Base-by-base conservation (phyloP, 2,797 vertebrate species). In the Pseudopleuronectes americanus region DNA sequence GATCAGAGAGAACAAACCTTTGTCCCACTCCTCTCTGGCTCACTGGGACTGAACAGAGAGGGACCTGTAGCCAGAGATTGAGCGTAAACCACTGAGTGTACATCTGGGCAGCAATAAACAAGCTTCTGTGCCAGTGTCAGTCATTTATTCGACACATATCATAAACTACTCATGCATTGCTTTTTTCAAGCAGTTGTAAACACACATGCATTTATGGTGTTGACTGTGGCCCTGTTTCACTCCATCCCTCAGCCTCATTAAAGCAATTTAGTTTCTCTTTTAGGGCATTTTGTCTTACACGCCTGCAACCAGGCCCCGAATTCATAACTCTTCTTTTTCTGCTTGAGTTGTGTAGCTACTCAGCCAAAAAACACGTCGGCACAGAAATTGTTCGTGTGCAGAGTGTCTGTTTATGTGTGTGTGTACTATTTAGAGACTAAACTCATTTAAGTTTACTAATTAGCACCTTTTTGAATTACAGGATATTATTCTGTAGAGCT, bases 281-380 rank as follows among this genome's bases (percentile, higher is more conserved):
- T 26, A 57, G 45, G 52, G 58, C 68, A 60, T 77, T 82, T 83
- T 48, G 75, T 70, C 68, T 76, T 53, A 81, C 71, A 66, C 8
- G 83, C 79, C 84, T 79, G 60, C 52, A 86, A 77, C 71, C 59
- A 75, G 59, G 63, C 78, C 73, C 24, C 17, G 4, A 38, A 69
- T 63, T 68, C 57, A 38, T 38, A 38, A 75, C 74, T 51, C 57
- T 55, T 33, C 31, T 21, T 57, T 55, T 88, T 90, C 84, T 89
- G 87, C 82, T 87, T 67, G 79, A 89, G 70, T 64, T 58, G 68
- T 79, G 71, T 61, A 33, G 55, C 71, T 72, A 58, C 74, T 83
- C 75, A 52, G 71, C 71, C 87, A 75, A 79, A 87, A 87, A 81
- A 68, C 47, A 65, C 64, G 58, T 16, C 36, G 62, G 71, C 65